These are phyloP conservation scores for Propsilocerus akamusi DNA, from an alignment of 1,140 invertebrate species.

Conservation along the genomic window DNA sequence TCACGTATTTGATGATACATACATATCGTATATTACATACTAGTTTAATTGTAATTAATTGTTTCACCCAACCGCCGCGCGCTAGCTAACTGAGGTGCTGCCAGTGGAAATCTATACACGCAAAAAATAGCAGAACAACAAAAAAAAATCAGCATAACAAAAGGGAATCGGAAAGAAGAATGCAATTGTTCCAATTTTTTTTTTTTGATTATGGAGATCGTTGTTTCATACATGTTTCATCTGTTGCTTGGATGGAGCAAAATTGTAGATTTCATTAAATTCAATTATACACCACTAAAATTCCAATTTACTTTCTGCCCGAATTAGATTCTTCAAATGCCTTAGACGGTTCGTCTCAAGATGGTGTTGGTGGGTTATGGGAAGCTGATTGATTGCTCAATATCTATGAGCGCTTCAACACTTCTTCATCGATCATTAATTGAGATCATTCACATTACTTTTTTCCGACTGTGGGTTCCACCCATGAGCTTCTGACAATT, in stretches of 20 bases:
- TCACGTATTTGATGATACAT: no score
- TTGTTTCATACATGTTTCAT: no score
- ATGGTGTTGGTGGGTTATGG: background rate
- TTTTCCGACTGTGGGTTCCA: no score
- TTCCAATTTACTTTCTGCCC: background rate
- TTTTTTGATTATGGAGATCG: no score
- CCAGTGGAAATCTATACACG: background rate
- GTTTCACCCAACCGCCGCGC: background rate
- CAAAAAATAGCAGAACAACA: no score
- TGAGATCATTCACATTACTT: no score
- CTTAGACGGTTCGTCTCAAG: background rate
- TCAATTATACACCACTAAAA: background rate
- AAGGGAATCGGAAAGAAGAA: background rate
- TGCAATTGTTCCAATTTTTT: background rate
- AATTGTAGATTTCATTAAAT: background rate
- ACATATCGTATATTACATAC: background rate
- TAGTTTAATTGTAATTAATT: constrained; percentile 1
- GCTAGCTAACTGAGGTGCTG: background rate
- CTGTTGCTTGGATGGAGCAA: no score
- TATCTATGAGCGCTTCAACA: no score
- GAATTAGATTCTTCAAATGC: background rate
- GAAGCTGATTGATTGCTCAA: no score
- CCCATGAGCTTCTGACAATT: no score
- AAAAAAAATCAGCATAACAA: constrained; percentile 3
- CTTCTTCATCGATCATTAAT: no score